Percentiles rank a stretch among this genome's conserved stretches.
phyloP scores from a whole-genome alignment of 1,140 invertebrate genomes.

The Eubasilissa regina region DNA sequence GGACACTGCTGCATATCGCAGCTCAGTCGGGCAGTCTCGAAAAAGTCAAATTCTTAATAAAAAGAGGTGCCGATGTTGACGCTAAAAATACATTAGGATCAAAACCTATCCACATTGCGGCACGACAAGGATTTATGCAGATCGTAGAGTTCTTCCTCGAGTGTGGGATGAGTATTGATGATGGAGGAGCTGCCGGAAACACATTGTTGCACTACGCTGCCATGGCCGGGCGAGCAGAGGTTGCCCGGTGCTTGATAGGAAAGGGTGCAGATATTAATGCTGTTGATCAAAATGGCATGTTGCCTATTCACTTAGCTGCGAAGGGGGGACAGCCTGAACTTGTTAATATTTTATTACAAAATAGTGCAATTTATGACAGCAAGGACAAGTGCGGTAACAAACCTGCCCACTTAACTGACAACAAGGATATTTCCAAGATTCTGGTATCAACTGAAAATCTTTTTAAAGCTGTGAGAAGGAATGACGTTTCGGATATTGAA shows the following conservation, averaged over 20 bases:
- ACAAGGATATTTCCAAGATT: not conserved
- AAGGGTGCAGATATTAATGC: not conserved
- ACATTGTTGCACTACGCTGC: slow-evolving; percentile 10
- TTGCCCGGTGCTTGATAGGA: not conserved
- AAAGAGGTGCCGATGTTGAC: not conserved
- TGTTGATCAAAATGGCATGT: not conserved
- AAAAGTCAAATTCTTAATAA: not conserved
- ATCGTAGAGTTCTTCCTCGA: slow-evolving; percentile 9
- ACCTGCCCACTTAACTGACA: not conserved
- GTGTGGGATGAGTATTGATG: not conserved
- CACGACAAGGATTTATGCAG: not conserved
- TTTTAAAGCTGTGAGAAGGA: slow-evolving; percentile 24
- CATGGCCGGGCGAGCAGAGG: not conserved
- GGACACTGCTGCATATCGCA: not conserved
- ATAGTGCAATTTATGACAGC: not conserved
- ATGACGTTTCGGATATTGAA: not conserved
- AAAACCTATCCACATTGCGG: slow-evolving; percentile 7
- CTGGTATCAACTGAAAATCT: not conserved
- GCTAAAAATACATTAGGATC: not conserved
- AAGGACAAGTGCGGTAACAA: not conserved
- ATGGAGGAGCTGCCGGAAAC: not conserved
- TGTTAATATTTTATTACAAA: not conserved
- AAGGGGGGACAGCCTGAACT: not conserved
- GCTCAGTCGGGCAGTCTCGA: not conserved
- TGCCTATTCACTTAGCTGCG: slow-evolving; percentile 3